Base-by-base conservation (phyloP, 2,888 invertebrate genomes). In the Cyaniris semiargus region DNA sequence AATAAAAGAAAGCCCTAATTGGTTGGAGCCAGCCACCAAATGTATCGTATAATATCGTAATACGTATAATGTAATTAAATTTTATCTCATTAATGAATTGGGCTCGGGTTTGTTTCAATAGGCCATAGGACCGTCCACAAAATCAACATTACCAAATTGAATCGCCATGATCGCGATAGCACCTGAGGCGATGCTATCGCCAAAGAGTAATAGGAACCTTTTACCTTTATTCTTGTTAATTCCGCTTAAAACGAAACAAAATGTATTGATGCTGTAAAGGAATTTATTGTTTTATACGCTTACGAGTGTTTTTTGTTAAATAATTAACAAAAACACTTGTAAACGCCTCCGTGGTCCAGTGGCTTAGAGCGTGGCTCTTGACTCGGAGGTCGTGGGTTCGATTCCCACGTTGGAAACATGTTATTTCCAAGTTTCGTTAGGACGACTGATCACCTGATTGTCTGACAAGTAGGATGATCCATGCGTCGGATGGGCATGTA, bases 111-210 rank as follows among this genome's bases (percentile, higher is more conserved):
- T 60, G 77, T 77, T 77, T 76, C 77, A 66, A 72, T 74, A 78
- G 76, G 83, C 84, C 82, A 82, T 84, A 87, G 89, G 85, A 87
- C 85, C 84, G 84, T 86, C 84, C 83, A 81, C 85, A 86, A 85
- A 88, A 87, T 90, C 88, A 90, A 89, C 90, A 90, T 85, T 88
- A 89, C 86, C 85, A 85, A 85, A 91, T 90, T 90, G 88, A 90
- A 89, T 88, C 86, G 87, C 86, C 87, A 86, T 86, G 85, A 84
- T 84, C 81, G 83, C 83, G 84, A 81, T 87, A 86, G 86, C 83
- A 86, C 86, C 85, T 86, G 86, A 80, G 84, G 79, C 44, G 80
- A 76, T 71, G 48, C 81, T 78, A 56, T 85, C 83, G 48, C 53
- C 15, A 48, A 74, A 74, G 27, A 48, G 23, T 72, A 44, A 44